Percentiles rank a stretch among this genome's conserved stretches.
Conservation (phyloP, 2,113 vertebrate genomes). For the Tychaedon coryphoeus region DNA sequence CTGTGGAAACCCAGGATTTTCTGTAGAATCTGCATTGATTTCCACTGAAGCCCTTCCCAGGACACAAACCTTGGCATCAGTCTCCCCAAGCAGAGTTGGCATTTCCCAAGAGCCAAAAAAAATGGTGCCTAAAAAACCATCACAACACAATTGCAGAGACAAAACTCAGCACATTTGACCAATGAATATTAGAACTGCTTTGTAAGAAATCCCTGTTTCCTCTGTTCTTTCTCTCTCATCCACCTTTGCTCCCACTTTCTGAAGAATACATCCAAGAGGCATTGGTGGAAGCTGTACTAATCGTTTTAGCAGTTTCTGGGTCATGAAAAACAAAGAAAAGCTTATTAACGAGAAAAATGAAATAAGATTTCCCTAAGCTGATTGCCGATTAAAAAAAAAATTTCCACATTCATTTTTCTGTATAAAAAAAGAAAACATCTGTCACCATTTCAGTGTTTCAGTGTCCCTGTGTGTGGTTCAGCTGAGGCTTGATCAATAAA, state of each 20-base stretch:
- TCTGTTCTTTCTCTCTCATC: neutral
- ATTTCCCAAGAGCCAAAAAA: neutral
- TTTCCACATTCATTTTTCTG: conserved; percentile 19
- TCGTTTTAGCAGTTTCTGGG: conserved; percentile 51
- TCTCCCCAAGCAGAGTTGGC: neutral
- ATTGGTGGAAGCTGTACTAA: neutral
- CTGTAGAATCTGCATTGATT: neutral
- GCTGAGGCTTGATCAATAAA: neutral
- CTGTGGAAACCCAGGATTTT: neutral
- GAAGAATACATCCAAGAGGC: neutral
- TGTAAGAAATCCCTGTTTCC: neutral
- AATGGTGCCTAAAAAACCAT: neutral
- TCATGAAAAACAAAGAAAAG: conserved; percentile 59
- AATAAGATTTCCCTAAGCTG: conserved; percentile 55
- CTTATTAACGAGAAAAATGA: conserved; percentile 49
- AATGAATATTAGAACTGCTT: neutral
- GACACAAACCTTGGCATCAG: neutral
- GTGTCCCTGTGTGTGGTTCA: neutral
- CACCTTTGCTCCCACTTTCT: neutral
- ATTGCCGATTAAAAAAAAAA: neutral
- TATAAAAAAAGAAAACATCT: conserved; percentile 46
- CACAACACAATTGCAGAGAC: neutral
- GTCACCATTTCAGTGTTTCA: neutral
- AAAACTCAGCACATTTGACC: neutral
- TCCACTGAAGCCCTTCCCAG: neutral